Conservation (phyloP, 2,113 vertebrate genomes). For the Corythornis cristatus region DNA sequence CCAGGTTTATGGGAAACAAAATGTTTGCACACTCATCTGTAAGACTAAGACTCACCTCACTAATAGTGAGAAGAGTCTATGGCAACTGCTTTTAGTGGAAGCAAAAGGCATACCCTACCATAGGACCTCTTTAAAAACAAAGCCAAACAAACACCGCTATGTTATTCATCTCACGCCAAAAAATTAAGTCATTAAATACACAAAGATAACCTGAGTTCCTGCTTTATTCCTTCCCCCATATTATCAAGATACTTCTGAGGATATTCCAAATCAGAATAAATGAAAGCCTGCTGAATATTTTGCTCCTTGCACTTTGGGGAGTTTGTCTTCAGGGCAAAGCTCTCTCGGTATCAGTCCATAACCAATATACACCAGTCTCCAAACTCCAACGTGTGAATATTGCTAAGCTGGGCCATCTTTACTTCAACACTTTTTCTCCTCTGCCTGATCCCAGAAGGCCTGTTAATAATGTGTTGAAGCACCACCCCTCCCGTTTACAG, state of each 20-base stretch:
- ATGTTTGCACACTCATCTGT: not conserved
- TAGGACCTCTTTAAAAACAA: not conserved
- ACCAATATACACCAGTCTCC: not conserved
- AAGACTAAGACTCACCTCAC: not conserved
- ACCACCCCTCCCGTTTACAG: not conserved
- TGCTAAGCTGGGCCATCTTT: not conserved
- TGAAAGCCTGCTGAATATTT: not conserved
- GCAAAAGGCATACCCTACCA: not conserved
- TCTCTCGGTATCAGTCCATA: not conserved
- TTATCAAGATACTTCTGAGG: not conserved
- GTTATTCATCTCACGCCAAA: not conserved
- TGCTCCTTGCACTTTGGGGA: not conserved
- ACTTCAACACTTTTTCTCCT: not conserved
- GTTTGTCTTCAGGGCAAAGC: not conserved
- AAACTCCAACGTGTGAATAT: not conserved
- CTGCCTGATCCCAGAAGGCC: not conserved
- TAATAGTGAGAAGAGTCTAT: not conserved
- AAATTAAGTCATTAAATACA: not conserved
- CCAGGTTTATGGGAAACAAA: not conserved
- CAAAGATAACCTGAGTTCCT: not conserved
- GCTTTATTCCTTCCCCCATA: not conserved
- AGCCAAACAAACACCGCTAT: not conserved
- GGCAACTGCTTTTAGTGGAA: not conserved
- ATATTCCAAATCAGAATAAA: not conserved
- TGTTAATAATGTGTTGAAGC: not conserved